These are phyloP conservation scores for Garra rufa DNA, from an alignment of 2,113 vertebrate genomes.

Conservation along the genomic window DNA sequence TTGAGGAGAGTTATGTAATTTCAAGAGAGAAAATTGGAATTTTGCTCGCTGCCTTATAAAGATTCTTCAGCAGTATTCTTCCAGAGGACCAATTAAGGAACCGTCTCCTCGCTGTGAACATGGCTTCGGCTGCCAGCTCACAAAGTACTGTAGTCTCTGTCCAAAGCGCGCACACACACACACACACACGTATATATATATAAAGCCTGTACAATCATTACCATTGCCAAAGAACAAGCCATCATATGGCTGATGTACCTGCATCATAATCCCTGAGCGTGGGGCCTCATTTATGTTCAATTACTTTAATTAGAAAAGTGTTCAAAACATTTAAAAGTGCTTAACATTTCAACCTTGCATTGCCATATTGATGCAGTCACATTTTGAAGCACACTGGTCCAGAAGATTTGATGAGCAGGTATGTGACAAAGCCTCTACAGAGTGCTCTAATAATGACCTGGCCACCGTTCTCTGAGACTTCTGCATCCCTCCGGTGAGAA, in stretches of 20 bases:
- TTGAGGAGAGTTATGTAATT: neutral
- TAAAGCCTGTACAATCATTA: neutral
- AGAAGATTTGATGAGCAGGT: constrained; percentile 19
- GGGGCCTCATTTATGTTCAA: neutral
- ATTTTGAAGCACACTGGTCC: neutral
- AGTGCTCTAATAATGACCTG: constrained; percentile 41
- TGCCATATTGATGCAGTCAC: neutral
- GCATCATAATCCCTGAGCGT: neutral
- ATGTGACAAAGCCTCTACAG: constrained; percentile 22
- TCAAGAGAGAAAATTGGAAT: neutral
- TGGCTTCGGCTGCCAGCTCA: constrained; percentile 56
- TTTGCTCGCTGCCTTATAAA: constrained; percentile 50
- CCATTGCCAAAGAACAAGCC: neutral
- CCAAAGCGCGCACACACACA: neutral
- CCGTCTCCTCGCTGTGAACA: constrained; percentile 54
- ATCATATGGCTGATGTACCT: neutral
- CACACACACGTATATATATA: neutral
- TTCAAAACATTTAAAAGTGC: constrained; percentile 22
- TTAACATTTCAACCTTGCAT: constrained; percentile 29
- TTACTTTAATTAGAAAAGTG: constrained; percentile 11
- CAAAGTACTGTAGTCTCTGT: constrained; percentile 2
- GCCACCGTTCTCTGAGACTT: constrained; percentile 27
- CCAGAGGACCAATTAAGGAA: constrained; percentile 69
- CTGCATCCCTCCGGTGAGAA: constrained; percentile 42
- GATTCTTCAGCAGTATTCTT: constrained; percentile 58